These are phyloP conservation scores for Pyrochroa serraticornis DNA, from an alignment of 2,888 invertebrate species.

Conservation along the genomic window DNA sequence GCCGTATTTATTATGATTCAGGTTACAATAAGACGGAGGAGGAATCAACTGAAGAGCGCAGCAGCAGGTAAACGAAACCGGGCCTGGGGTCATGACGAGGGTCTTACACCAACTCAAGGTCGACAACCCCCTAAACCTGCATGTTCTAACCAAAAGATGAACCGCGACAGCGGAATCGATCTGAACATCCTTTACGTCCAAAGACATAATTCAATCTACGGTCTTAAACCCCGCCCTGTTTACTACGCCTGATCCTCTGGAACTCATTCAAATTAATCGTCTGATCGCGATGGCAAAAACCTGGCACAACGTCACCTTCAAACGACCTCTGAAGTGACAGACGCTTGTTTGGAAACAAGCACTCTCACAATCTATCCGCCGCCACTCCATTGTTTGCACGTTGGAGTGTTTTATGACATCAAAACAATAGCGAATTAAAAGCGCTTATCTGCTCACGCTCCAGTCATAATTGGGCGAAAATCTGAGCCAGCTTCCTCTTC, in stretches of 20 bases:
- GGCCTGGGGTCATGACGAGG: conserved; percentile 23
- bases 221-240: too few species aligned
- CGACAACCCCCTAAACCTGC: conserved; percentile 18
- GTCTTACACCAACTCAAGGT: conserved; percentile 29
- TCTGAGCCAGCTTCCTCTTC: too few species aligned
- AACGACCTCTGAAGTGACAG: conserved; percentile 4
- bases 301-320: conserved; percentile 3
- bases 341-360: not conserved
- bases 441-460: not conserved
- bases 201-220: too few species aligned
- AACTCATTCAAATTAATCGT: conserved; percentile 4
- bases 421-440: not conserved
- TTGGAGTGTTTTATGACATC: not conserved
- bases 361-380: too few species aligned
- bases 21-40: conserved; percentile 27
- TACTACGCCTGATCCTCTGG: not conserved
- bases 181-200: too few species aligned
- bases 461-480: too few species aligned
- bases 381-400: too few species aligned
- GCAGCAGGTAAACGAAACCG: conserved; percentile 38
- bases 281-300: not conserved
- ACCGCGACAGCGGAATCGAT: not conserved
- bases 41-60: conserved; percentile 28
- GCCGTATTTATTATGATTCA: conserved; percentile 34
- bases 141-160: not conserved